phyloP scores from a whole-genome alignment of 2,797 vertebrate species.

The Catostomus latipinnis region DNA sequence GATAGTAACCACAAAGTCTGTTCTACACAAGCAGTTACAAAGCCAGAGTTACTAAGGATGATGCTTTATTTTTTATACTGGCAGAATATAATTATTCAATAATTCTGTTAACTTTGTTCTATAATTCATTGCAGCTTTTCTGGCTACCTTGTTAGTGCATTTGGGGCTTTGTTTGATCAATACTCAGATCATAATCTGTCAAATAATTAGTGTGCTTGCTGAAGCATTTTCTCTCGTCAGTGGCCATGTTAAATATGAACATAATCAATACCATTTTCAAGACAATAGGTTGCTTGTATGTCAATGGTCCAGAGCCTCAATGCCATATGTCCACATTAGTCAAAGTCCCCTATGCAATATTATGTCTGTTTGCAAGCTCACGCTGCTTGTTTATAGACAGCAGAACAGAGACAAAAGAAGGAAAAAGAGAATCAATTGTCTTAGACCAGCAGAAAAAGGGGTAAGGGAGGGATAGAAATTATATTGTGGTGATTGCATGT shows the following conservation, averaged over 20 bases:
- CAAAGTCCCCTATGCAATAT: conserved; percentile 50
- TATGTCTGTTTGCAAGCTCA: conserved; percentile 47
- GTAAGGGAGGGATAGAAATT: conserved; percentile 63
- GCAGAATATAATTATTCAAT: background rate
- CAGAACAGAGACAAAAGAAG: conserved; percentile 64
- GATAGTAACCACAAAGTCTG: background rate
- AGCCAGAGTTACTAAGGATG: background rate
- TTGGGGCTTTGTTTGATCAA: conserved; percentile 39
- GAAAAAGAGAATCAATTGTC: conserved; percentile 40
- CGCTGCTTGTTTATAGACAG: conserved; percentile 43
- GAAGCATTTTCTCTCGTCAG: conserved; percentile 10
- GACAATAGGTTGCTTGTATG: conserved; percentile 33
- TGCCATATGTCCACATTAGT: conserved; percentile 63
- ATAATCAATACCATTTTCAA: conserved; percentile 51
- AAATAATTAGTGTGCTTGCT: conserved; percentile 46
- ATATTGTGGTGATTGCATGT: conserved; percentile 57
- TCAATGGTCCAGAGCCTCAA: conserved; percentile 26
- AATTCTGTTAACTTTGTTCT: conserved; percentile 32
- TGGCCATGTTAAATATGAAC: conserved; percentile 36
- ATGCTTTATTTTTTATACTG: conserved; percentile 1
- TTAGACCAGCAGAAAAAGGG: conserved; percentile 50
- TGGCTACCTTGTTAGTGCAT: conserved; percentile 39
- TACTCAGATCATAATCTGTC: conserved; percentile 47
- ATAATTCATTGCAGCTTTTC: conserved; percentile 39
- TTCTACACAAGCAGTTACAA: background rate